Evolutionary conservation across 2,888 invertebrate species (phyloP).

Genomic region (Eupithecia vulgata): DNA sequence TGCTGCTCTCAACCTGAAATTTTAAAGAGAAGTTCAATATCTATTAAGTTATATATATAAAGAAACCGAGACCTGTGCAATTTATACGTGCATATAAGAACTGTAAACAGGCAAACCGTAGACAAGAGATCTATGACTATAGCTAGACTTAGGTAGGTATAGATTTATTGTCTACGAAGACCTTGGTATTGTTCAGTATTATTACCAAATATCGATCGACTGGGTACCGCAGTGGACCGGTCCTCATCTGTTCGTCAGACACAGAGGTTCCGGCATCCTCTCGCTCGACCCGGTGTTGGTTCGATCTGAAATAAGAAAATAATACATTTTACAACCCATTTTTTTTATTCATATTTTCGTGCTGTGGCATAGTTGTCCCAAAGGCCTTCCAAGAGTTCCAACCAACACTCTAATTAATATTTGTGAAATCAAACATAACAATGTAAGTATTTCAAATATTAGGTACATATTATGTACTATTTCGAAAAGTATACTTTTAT

Average conservation of each 20-base stretch:
- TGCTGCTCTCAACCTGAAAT: conserved; percentile 78
- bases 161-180: background rate
- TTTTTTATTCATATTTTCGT: background rate
- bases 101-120: background rate
- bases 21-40: background rate
- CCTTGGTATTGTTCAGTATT: background rate
- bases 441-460: too few species aligned
- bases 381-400: background rate
- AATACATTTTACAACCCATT: background rate
- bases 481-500: too few species aligned
- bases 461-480: too few species aligned
- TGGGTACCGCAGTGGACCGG: conserved; percentile 63
- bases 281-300: conserved; percentile 59
- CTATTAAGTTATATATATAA: background rate
- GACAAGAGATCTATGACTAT: background rate
- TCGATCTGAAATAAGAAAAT: conserved; percentile 65
- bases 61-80: too few species aligned
- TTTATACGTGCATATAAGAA: too few species aligned
- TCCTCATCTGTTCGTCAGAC: conserved; percentile 81
- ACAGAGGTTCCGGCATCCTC: conserved; percentile 79
- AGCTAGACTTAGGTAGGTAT: background rate
- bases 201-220: conserved; percentile 81
- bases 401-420: background rate
- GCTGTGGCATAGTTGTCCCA: background rate
- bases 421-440: background rate